A percentile compares a stretch with the other conserved stretches of the same genome.
These are phyloP conservation scores for Deilephila elpenor DNA, from an alignment of 2,888 invertebrate species.

Conservation along the genomic window DNA sequence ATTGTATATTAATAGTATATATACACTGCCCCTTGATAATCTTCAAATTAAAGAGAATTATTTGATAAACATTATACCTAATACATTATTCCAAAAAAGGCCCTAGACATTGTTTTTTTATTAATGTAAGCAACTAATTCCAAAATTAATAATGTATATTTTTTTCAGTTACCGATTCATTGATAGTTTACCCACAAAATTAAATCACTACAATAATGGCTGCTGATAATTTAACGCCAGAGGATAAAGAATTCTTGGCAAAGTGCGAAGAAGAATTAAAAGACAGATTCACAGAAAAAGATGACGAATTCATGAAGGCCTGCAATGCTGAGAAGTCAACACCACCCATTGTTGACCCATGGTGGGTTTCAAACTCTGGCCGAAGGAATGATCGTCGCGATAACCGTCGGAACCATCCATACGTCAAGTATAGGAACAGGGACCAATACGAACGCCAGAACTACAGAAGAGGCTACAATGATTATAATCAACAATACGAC, in stretches of 20 bases:
- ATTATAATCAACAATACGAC: conserved; percentile 47
- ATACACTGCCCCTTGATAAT: too few relatives aligned
- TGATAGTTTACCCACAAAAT: conserved; percentile 48
- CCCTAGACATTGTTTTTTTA: too few relatives aligned
- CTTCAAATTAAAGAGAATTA: too few relatives aligned
- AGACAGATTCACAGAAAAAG: conserved; percentile 86
- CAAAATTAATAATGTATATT: conserved; percentile 30
- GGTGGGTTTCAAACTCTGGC: conserved; percentile 67
- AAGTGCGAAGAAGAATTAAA: conserved; percentile 87
- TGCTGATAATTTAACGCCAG: conserved; percentile 72
- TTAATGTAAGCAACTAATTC: background rate
- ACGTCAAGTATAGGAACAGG: conserved; percentile 50
- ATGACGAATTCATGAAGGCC: conserved; percentile 85
- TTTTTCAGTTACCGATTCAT: conserved; percentile 62
- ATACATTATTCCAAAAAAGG: too few relatives aligned
- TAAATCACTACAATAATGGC: conserved; percentile 52
- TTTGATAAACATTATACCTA: too few relatives aligned
- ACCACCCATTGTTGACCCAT: conserved; percentile 86
- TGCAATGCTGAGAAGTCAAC: conserved; percentile 66
- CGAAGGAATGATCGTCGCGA: conserved; percentile 63
- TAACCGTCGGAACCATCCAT: conserved; percentile 54
- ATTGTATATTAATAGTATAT: too few relatives aligned
- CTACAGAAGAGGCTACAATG: conserved; percentile 47
- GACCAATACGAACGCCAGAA: conserved; percentile 43
- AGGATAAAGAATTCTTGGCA: conserved; percentile 85